These are phyloP conservation scores for Heliconius hermathena DNA, from an alignment of 1,140 invertebrate species.

Conservation along the genomic window DNA sequence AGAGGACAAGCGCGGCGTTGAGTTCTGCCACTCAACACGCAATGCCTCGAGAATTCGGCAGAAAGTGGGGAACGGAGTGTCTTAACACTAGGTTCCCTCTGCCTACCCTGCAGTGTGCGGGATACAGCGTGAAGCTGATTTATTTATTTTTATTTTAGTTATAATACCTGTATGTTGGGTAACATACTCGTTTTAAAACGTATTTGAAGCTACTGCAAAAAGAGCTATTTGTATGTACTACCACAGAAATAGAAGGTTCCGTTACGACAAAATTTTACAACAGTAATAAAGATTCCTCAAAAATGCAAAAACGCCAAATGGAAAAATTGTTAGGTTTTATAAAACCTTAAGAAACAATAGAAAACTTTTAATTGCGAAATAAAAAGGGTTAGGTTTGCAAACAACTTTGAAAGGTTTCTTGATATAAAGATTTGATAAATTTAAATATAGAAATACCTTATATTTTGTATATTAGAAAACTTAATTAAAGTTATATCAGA, in stretches of 20 bases:
- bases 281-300: conserved; percentile 32
- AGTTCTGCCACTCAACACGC: no score
- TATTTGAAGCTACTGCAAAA: not conserved
- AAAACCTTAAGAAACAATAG: conserved; percentile 42
- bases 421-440: not conserved
- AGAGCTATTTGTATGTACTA: not conserved
- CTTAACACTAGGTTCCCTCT: no score
- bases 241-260: not conserved
- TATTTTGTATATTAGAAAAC: not conserved
- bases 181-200: no score
- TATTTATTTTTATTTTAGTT: no score
- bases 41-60: no score
- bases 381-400: conserved; percentile 36
- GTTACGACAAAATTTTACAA: not conserved
- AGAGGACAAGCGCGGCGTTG: no score
- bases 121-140: no score
- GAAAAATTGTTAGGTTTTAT: conserved; percentile 26
- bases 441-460: not conserved
- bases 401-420: conserved; percentile 29
- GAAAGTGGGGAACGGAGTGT: no score
- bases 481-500: not conserved
- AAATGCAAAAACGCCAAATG: conserved; percentile 42
- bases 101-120: no score
- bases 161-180: no score
- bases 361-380: conserved; percentile 49